Conservation (phyloP, 1,140 invertebrate genomes). For the Cardiocondyla obscurior region DNA sequence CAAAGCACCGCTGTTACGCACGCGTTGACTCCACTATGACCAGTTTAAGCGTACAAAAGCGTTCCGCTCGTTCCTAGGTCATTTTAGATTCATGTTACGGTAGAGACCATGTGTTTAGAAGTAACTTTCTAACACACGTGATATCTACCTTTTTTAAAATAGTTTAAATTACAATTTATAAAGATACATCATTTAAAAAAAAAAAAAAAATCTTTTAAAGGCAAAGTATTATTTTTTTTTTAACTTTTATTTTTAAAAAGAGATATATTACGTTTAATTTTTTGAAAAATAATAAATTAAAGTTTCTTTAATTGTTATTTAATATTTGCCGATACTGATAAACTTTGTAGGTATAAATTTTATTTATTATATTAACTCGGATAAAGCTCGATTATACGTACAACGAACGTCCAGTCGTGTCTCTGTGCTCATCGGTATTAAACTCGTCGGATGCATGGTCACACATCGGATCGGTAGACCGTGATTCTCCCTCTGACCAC, state of each 20-base stretch:
- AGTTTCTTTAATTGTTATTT: not conserved
- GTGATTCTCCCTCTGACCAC: conserved; percentile 90
- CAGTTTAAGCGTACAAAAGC: not conserved
- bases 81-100: not conserved
- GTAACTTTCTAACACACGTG: not conserved
- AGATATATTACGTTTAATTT: not conserved
- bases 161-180: not conserved
- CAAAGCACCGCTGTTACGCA: not conserved
- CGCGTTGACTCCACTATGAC: not conserved
- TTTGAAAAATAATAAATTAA: too few species aligned
- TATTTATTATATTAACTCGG: not conserved
- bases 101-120: not conserved
- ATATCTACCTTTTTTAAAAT: not conserved
- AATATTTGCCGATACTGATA: not conserved
- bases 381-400: conserved; percentile 85
- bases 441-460: conserved; percentile 92
- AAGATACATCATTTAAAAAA: not conserved
- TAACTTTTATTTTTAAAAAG: not conserved
- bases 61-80: not conserved
- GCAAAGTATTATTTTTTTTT: not conserved
- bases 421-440: conserved; percentile 86
- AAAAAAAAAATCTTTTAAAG: not conserved
- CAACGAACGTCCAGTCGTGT: conserved; percentile 93
- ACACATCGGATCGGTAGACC: conserved; percentile 90
- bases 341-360: not conserved